Conservation (phyloP, 2,888 invertebrate species). For the Saturnia pavonia region DNA sequence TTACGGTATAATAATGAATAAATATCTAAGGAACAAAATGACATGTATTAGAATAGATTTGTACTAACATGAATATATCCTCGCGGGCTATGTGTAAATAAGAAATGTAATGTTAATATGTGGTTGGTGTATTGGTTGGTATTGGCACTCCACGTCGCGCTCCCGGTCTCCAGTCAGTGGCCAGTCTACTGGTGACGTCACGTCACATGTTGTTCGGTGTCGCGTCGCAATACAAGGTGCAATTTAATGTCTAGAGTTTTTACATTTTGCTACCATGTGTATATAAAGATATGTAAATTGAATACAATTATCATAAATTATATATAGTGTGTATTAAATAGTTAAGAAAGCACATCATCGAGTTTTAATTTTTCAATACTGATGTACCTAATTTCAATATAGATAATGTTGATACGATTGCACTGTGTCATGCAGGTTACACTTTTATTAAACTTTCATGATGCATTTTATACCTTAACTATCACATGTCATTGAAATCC, state of each 20-base stretch:
- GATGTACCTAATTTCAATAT: neutral
- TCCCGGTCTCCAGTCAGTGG: neutral
- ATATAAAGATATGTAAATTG: conserved; percentile 78
- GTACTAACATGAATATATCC: neutral
- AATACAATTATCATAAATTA: conserved; percentile 73
- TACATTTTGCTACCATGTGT: conserved; percentile 78
- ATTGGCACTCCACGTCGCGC: neutral
- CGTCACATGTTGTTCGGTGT: conserved; percentile 20
- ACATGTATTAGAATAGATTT: neutral
- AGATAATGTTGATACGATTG: too few species aligned
- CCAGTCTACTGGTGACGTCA: conserved; percentile 34
- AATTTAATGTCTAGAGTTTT: conserved; percentile 40
- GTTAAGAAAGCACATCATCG: conserved; percentile 58
- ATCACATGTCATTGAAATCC: too few species aligned
- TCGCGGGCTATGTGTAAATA: neutral
- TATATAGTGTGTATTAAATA: conserved; percentile 78
- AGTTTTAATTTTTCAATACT: conserved; percentile 36
- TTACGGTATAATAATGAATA: neutral
- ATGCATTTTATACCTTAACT: too few species aligned
- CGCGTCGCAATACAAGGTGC: neutral
- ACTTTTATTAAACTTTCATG: too few species aligned
- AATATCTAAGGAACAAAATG: neutral
- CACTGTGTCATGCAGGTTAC: too few species aligned
- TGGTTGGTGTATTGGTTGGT: neutral
- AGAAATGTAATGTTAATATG: neutral